Percentiles rank a stretch among this genome's conserved stretches.
These are phyloP conservation scores for Thecocarcelia acutangulata DNA, from an alignment of 2,888 invertebrate species.

Conservation along the genomic window DNA sequence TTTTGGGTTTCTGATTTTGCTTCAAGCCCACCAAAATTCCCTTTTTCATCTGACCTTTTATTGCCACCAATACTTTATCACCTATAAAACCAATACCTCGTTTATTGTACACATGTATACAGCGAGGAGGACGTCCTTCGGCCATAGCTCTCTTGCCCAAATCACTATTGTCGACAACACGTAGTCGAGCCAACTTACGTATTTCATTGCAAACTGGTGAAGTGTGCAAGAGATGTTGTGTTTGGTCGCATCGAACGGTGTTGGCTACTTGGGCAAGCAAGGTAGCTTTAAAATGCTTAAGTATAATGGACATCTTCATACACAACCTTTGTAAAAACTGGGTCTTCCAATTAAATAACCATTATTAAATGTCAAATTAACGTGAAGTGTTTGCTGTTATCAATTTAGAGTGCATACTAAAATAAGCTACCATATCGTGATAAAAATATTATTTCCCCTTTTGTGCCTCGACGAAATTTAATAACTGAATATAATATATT, in stretches of 20 bases:
- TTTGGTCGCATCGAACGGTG: background rate
- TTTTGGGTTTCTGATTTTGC: constrained; percentile 89
- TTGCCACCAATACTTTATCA: constrained; percentile 94
- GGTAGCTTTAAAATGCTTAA: constrained; percentile 29
- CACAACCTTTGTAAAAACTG: background rate
- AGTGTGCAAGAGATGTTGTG: constrained; percentile 81
- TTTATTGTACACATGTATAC: constrained; percentile 97
- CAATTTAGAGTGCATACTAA: background rate
- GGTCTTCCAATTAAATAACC: constrained; percentile 16
- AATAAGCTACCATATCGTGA: background rate
- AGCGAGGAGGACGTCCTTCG: constrained; percentile 95
- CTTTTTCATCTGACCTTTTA: constrained; percentile 97
- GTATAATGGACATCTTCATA: constrained; percentile 51
- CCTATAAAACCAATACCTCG: constrained; percentile 85
- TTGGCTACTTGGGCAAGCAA: background rate
- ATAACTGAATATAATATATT: too few species aligned
- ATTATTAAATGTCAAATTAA: background rate
- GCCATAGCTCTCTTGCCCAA: constrained; percentile 97
- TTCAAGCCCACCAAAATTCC: constrained; percentile 94
- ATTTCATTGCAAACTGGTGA: constrained; percentile 85
- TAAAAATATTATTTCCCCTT: too few species aligned
- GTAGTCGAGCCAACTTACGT: constrained; percentile 87
- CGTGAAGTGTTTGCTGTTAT: background rate
- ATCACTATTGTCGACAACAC: constrained; percentile 98
- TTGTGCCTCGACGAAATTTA: too few species aligned